Percentiles rank a stretch among this genome's conserved stretches.
Conservation (phyloP, 2,888 invertebrate species). For the Eupithecia inturbata region DNA sequence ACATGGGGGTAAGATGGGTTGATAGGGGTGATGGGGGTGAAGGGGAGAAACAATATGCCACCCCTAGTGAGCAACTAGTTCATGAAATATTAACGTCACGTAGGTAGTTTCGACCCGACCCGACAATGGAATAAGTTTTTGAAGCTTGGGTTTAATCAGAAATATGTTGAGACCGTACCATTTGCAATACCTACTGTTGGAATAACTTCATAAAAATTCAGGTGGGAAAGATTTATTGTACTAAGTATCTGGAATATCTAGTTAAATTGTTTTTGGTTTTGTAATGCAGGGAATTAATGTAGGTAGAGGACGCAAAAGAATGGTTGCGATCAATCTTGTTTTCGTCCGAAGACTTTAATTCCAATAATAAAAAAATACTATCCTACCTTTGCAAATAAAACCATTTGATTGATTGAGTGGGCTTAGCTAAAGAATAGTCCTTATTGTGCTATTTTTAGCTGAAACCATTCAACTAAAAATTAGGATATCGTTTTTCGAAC, state of each 20-base stretch:
- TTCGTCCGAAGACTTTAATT: not conserved
- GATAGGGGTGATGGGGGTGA: not conserved
- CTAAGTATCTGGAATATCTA: not conserved
- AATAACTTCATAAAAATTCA: not conserved
- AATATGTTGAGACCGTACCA: not conserved
- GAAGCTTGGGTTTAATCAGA: conserved; percentile 16
- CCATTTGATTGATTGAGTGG: too few species aligned
- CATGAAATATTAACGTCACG: conserved; percentile 32
- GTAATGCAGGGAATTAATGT: too few species aligned
- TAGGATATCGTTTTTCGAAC: too few species aligned
- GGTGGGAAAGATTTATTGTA: not conserved
- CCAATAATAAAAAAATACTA: not conserved
- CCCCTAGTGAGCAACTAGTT: conserved; percentile 27
- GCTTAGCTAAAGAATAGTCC: too few species aligned
- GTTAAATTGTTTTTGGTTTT: not conserved
- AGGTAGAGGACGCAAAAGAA: not conserved
- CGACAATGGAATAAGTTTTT: conserved; percentile 12
- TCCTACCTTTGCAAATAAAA: too few species aligned
- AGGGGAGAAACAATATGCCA: conserved; percentile 20
- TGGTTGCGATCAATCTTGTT: not conserved
- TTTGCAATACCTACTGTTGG: not conserved
- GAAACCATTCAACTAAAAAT: too few species aligned
- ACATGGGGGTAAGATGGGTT: conserved; percentile 11
- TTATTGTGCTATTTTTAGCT: too few species aligned
- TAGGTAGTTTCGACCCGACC: conserved; percentile 14